Evolutionary conservation across 1,140 invertebrate species (phyloP), one percentile per base, ranked within the genome.

Genomic region (Hycleus phaleratus): DNA sequence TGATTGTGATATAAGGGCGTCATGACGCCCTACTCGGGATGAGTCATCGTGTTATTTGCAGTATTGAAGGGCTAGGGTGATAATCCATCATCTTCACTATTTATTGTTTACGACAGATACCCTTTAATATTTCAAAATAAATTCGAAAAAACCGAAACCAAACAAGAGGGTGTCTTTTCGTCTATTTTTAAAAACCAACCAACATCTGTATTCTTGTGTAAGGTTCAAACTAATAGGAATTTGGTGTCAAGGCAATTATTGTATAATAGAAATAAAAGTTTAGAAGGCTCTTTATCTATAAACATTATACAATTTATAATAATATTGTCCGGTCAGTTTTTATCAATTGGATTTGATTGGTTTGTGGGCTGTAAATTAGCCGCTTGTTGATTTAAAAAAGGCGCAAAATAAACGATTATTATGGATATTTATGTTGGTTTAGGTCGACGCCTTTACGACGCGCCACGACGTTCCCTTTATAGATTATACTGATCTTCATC

Each of bases 191-290:
- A 18, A 18, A 18, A 18, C 18, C 18, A 26, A 32, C 32, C 49
- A 52, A 52, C 49, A 43, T 43, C 39, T 46, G 51, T 45, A 11
- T 6, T 26, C 51, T 53, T 45, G 56, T 51, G 49, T 18, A 52
- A 58, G 49, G 56, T 58, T 58, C 56, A 58, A 32, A 32, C 32
- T 5, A 32, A 0, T 5, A 58, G 44, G 42, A 40, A 50, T 58
- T 52, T 44, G 56, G 56, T 58, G 56, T 58, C 56, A 58, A 58
- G 56, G 56, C 56, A 50, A 52, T 58, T 32, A 50, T 32, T 32
- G 32, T 32, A 32, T 32, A 32, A 32, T 46, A 39, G 56, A 46
- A 58, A 51, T 58, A 46, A 18, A 18, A 18, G 18, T 18, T 18
- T 18, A 32, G 32, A 32, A 32, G 32, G 45, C 46, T 26, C 39